phyloP scores from a whole-genome alignment of 2,113 vertebrate species.

The Toxostoma redivivum region DNA sequence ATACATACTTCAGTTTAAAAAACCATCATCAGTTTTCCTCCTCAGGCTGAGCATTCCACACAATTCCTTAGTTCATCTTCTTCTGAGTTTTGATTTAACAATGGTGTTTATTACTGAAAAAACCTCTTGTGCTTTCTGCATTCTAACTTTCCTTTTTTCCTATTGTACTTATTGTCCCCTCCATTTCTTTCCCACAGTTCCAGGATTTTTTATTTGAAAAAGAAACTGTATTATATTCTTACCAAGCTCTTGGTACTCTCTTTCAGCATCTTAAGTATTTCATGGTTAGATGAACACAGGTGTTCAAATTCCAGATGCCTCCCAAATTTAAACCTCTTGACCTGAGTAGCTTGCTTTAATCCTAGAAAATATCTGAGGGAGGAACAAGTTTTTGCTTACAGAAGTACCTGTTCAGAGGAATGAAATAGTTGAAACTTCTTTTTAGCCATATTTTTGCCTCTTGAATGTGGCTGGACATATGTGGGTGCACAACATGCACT shows the following conservation, averaged over 20 bases:
- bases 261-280: neutral
- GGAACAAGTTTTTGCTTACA: neutral
- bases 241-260: neutral
- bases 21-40: neutral
- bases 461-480: neutral
- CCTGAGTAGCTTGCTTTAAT: neutral
- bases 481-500: accelerated
- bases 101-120: neutral
- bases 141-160: neutral
- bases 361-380: neutral
- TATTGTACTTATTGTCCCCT: neutral
- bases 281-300: neutral
- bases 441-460: neutral
- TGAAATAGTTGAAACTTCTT: neutral
- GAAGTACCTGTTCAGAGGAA: neutral
- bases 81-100: neutral
- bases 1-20: neutral
- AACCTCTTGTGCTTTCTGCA: neutral
- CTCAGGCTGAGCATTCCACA: neutral
- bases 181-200: neutral
- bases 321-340: neutral
- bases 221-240: neutral
- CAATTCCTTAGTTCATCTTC: neutral
- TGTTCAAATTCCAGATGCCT: neutral
- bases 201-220: neutral